Percentiles rank a stretch among this genome's conserved stretches.
phyloP scores from a whole-genome alignment of 2,888 invertebrate species.

The Apotomis capreana region DNA sequence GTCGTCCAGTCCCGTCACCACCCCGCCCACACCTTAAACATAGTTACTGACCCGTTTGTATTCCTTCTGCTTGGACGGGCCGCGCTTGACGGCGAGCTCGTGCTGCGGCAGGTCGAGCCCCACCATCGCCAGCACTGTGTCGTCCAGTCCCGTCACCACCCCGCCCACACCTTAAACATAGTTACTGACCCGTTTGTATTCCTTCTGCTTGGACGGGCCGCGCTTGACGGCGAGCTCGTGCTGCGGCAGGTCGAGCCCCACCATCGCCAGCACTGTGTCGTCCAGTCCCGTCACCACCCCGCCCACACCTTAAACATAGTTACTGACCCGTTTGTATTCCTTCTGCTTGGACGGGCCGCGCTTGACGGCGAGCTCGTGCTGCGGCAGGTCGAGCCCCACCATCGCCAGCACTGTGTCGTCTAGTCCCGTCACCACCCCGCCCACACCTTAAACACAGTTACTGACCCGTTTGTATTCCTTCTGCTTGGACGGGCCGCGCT shows the following conservation, averaged over 20 bases:
- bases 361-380: conserved; percentile 71
- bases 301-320: conserved; percentile 66
- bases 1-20: conserved; percentile 88
- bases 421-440: conserved; percentile 87
- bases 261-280: conserved; percentile 88
- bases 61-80: conserved; percentile 67
- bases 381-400: conserved; percentile 84
- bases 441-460: conserved; percentile 62
- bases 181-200: conserved; percentile 73
- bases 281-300: conserved; percentile 89
- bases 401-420: conserved; percentile 90
- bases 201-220: conserved; percentile 65
- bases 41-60: conserved; percentile 71
- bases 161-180: conserved; percentile 76
- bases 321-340: conserved; percentile 76
- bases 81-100: conserved; percentile 68
- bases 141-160: conserved; percentile 88
- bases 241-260: conserved; percentile 82
- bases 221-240: conserved; percentile 72
- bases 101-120: conserved; percentile 83
- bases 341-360: conserved; percentile 65
- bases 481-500: conserved; percentile 62
- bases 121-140: conserved; percentile 88
- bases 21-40: conserved; percentile 82
- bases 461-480: conserved; percentile 79